phyloP scores from a whole-genome alignment of 2,888 invertebrate genomes.

The Suillia variegata region DNA sequence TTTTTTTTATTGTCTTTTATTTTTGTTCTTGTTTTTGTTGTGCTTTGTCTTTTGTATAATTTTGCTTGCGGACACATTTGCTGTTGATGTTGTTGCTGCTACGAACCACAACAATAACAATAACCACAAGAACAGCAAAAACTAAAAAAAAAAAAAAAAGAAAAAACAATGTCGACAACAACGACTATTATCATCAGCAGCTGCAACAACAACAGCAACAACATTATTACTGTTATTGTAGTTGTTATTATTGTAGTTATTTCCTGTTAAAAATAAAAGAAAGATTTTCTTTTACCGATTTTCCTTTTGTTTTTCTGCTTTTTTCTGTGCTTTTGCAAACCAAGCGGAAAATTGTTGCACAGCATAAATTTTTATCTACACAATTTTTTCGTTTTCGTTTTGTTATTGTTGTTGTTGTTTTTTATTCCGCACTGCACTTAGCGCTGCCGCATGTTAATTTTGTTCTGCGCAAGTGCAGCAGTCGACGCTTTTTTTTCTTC shows the following conservation, averaged over 20 bases:
- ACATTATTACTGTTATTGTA: not conserved
- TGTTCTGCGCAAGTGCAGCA: not conserved
- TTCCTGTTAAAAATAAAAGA: not conserved
- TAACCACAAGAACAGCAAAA: not conserved
- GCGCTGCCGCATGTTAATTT: not conserved
- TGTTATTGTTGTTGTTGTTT: not conserved
- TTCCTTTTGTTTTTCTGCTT: not conserved
- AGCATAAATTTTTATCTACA: not conserved
- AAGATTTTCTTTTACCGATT: not conserved
- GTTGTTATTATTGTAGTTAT: conserved; percentile 5
- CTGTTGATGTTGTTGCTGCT: not conserved
- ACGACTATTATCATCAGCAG: not conserved
- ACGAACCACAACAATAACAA: not conserved
- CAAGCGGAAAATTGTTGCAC: conserved; percentile 5
- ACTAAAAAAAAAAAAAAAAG: not conserved
- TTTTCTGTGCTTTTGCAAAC: not conserved
- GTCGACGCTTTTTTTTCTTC: not conserved
- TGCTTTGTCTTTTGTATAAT: not conserved
- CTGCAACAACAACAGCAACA: not conserved
- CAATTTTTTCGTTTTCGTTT: not conserved
- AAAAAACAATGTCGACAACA: not conserved
- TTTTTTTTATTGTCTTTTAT: not conserved
- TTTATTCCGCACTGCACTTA: no score
- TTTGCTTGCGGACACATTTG: not conserved
- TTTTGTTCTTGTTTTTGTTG: no score